phyloP scores from a whole-genome alignment of 2,113 vertebrate species.

The Scomber scombrus region DNA sequence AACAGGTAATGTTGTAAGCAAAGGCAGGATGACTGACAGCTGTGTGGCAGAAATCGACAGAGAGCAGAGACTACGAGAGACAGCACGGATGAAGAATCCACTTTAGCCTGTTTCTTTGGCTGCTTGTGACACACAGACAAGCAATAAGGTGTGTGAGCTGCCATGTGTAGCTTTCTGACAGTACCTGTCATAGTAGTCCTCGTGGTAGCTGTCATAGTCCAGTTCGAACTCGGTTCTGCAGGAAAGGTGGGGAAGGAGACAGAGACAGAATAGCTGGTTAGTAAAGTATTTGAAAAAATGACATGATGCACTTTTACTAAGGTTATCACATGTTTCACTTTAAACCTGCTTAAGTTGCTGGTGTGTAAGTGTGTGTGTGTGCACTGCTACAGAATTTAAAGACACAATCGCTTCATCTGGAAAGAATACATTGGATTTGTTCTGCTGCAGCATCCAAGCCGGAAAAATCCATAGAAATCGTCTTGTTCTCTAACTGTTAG shows the following conservation, averaged over 20 bases:
- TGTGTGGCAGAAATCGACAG: slow-evolving; percentile 29
- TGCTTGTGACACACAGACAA: slow-evolving; percentile 45
- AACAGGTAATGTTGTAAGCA: slow-evolving; percentile 21
- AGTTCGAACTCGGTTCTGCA: slow-evolving; percentile 83
- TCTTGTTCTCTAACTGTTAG: slow-evolving; percentile 35
- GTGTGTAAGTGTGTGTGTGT: slow-evolving; percentile 25
- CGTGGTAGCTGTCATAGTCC: slow-evolving; percentile 86
- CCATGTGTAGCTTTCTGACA: slow-evolving; percentile 56
- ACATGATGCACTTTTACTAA: slow-evolving; percentile 25
- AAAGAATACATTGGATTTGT: slow-evolving; percentile 74
- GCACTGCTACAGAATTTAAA: slow-evolving; percentile 28
- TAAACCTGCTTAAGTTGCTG: not conserved
- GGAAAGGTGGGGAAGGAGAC: slow-evolving; percentile 44
- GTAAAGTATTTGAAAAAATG: slow-evolving; percentile 34
- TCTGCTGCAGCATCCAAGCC: slow-evolving; percentile 69
- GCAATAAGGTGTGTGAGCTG: slow-evolving; percentile 43
- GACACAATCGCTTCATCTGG: slow-evolving; percentile 64
- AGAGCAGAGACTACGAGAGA: slow-evolving; percentile 19
- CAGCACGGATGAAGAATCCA: slow-evolving; percentile 31
- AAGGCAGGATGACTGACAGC: slow-evolving; percentile 52
- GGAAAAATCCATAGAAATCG: slow-evolving; percentile 73
- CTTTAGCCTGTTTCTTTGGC: slow-evolving; percentile 36
- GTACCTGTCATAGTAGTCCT: slow-evolving; percentile 88
- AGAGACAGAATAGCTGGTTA: slow-evolving; percentile 30
- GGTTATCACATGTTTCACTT: slow-evolving; percentile 45